phyloP scores from a whole-genome alignment of 1,140 invertebrate species.

The Pentalonia nigronervosa region DNA sequence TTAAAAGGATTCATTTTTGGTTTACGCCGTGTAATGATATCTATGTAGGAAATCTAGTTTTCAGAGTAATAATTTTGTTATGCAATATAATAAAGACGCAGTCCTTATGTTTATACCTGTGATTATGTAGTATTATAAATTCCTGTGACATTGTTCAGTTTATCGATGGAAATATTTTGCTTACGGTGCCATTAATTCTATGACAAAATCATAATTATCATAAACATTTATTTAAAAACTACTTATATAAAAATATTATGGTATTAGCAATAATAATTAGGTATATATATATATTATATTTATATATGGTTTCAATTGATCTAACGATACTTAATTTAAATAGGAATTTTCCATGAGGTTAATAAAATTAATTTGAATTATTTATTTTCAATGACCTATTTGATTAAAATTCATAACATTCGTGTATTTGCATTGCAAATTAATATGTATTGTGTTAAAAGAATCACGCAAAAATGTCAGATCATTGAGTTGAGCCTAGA shows the following conservation, averaged over 20 bases:
- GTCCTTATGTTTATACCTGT: background rate
- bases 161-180: background rate
- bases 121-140: background rate
- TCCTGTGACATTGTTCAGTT: background rate
- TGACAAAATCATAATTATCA: background rate
- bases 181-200: background rate
- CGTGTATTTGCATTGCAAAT: background rate
- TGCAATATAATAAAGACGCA: background rate
- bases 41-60: background rate
- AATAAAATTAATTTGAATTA: background rate
- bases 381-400: background rate
- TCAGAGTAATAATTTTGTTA: background rate
- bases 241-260: background rate
- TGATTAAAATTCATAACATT: background rate
- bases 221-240: background rate
- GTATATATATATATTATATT: background rate
- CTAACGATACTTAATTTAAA: background rate
- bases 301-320: background rate
- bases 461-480: background rate
- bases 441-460: background rate
- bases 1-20: background rate
- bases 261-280: background rate
- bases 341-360: background rate
- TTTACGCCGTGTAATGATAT: background rate
- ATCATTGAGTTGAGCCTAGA: too few relatives aligned